Percentiles rank a stretch among this genome's conserved stretches.
Conservation (phyloP, 2,888 invertebrate species). For the Dynastes hyllus region DNA sequence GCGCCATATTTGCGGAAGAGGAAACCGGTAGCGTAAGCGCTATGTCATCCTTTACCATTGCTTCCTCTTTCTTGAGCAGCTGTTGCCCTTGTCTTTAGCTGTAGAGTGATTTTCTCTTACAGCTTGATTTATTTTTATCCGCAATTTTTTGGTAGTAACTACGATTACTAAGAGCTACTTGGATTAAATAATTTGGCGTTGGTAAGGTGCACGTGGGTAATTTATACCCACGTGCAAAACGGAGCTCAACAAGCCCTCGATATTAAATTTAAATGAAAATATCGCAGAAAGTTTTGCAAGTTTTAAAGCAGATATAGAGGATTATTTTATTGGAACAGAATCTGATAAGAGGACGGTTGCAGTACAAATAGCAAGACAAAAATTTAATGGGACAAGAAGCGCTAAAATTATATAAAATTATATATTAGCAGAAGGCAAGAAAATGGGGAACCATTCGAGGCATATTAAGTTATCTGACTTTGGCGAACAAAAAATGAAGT, state of each 20-base stretch:
- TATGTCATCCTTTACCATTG: neutral
- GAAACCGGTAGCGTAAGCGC: neutral
- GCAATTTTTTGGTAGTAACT: too few species aligned
- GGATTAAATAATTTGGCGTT: too few species aligned
- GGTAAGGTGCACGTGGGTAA: too few species aligned
- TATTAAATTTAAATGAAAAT: neutral
- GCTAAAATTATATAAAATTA: too few species aligned
- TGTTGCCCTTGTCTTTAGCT: slow-evolving; percentile 13
- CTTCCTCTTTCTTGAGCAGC: neutral
- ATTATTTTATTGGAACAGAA: slow-evolving; percentile 1
- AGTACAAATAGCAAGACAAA: neutral
- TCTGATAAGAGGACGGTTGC: neutral
- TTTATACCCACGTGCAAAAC: neutral
- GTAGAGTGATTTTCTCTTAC: too few species aligned
- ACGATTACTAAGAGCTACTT: too few species aligned
- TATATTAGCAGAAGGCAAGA: neutral
- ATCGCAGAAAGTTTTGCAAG: neutral
- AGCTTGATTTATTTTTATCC: too few species aligned
- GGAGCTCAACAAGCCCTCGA: neutral
- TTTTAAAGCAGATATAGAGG: neutral
- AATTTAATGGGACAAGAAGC: too few species aligned
- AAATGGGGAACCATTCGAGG: neutral
- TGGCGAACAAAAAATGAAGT: neutral
- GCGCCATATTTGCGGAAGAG: neutral
- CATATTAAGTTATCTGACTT: neutral